phyloP scores from a whole-genome alignment of 2,113 vertebrate genomes.

The Rhinogobius similis region DNA sequence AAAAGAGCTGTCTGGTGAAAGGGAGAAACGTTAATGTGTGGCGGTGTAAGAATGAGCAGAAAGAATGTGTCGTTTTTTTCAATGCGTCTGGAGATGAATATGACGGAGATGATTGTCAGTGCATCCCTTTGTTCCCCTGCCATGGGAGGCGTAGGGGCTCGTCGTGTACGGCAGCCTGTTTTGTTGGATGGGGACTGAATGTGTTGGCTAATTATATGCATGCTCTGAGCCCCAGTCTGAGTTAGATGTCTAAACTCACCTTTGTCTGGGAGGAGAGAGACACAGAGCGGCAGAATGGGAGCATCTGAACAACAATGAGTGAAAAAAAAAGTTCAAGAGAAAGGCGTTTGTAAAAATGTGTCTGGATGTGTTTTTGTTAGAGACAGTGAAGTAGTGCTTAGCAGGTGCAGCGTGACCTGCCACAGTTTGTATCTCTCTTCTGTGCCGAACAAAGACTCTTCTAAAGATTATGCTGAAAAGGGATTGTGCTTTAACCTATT shows the following conservation, averaged over 20 bases:
- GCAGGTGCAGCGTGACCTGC: constrained; percentile 64
- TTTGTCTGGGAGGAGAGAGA: constrained; percentile 55
- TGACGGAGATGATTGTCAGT: constrained; percentile 61
- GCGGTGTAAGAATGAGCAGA: constrained; percentile 34
- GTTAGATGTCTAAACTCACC: constrained; percentile 61
- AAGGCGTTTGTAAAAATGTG: constrained; percentile 44
- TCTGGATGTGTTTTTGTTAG: constrained; percentile 14
- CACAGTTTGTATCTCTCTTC: constrained; percentile 25
- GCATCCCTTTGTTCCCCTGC: constrained; percentile 65
- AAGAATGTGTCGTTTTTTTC: constrained; percentile 35
- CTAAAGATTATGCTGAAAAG: constrained; percentile 4
- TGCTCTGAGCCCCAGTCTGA: constrained; percentile 42
- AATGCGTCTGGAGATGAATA: constrained; percentile 62
- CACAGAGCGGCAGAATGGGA: constrained; percentile 28
- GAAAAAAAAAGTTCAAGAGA: constrained; percentile 53
- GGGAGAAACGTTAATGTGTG: constrained; percentile 58
- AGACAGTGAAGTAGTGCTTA: constrained; percentile 36
- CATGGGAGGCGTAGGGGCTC: constrained; percentile 47
- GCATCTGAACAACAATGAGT: constrained; percentile 29
- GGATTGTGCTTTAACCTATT: background rate
- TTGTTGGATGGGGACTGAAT: constrained; percentile 10
- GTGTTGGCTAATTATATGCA: constrained; percentile 55
- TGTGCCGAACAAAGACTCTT: constrained; percentile 56
- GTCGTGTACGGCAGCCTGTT: constrained; percentile 42
- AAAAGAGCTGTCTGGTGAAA: constrained; percentile 16